Conservation (phyloP, 2,888 invertebrate species). For the Chesias legatella region DNA sequence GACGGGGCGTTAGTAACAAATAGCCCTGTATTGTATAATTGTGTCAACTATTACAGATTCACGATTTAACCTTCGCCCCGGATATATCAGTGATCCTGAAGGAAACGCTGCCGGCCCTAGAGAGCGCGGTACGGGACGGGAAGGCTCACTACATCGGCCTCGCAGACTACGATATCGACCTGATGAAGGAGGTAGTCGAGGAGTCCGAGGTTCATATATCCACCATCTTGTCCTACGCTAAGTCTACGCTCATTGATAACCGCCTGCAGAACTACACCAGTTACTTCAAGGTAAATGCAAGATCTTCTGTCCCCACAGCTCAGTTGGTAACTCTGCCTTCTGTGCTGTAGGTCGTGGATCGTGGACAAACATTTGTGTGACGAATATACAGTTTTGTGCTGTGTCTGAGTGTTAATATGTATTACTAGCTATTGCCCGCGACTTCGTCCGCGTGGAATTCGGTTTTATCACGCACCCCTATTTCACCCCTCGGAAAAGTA, state of each 20-base stretch:
- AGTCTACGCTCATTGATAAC: constrained; percentile 90
- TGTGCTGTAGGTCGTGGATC: too few species aligned
- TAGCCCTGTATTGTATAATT: too few species aligned
- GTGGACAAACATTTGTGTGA: too few species aligned
- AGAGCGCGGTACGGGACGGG: constrained; percentile 85
- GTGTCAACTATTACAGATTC: constrained; percentile 86
- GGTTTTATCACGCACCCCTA: too few species aligned
- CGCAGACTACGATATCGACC: constrained; percentile 90
- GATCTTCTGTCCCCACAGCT: too few species aligned
- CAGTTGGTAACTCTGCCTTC: too few species aligned
- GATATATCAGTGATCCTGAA: constrained; percentile 86
- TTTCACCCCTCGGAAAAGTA: too few species aligned
- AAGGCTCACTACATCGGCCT: constrained; percentile 91
- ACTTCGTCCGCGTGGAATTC: too few species aligned
- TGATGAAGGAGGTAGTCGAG: constrained; percentile 87
- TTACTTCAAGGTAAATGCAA: constrained; percentile 85
- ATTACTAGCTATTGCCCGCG: too few species aligned
- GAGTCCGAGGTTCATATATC: constrained; percentile 83
- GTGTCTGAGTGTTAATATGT: too few species aligned
- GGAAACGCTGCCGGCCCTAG: constrained; percentile 92
- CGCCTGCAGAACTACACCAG: constrained; percentile 86
- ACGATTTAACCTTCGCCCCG: constrained; percentile 94
- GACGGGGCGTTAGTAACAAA: too few species aligned
- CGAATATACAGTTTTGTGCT: too few species aligned
- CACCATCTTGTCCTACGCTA: constrained; percentile 87